A percentile compares a stretch with the other conserved stretches of the same genome.
Evolutionary conservation across 2,888 invertebrate genomes (phyloP).

Genomic region (Lasioglossum oenotherae): DNA sequence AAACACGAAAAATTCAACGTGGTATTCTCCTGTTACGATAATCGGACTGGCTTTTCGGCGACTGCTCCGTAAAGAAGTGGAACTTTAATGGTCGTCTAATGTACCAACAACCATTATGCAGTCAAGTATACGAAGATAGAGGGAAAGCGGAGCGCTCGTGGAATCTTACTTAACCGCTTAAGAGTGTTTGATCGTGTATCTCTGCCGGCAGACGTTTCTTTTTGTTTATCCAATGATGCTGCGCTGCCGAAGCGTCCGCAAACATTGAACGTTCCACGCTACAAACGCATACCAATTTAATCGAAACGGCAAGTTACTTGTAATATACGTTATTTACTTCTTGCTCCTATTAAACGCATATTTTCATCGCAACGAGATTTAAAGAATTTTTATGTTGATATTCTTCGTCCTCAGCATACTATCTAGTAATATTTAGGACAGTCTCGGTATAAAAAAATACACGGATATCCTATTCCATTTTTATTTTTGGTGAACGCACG

Average conservation of each 20-base stretch:
- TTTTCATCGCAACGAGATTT: not conserved
- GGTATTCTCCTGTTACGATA: conserved; percentile 1
- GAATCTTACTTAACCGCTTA: conserved; percentile 10
- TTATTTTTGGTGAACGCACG: not conserved
- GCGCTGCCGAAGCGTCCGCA: not conserved
- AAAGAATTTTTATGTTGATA: not conserved
- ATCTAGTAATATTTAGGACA: not conserved
- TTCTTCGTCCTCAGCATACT: not conserved
- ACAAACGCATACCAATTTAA: not conserved
- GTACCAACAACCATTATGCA: conserved; percentile 14
- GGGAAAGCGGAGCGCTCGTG: not conserved
- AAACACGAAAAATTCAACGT: not conserved
- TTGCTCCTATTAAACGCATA: not conserved
- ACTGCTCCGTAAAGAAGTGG: not conserved
- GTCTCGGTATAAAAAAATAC: not conserved
- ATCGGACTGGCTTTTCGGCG: conserved; percentile 5
- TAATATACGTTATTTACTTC: not conserved
- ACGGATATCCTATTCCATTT: not conserved
- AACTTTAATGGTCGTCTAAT: conserved; percentile 14
- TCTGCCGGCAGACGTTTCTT: not conserved
- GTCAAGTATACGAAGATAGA: conserved; percentile 20
- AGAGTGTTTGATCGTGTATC: conserved; percentile 11
- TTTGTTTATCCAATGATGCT: not conserved
- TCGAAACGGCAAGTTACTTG: not conserved
- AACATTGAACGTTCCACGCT: not conserved